A percentile compares a stretch with the other conserved stretches of the same genome.
These are phyloP conservation scores for Acleris sparsana DNA, from an alignment of 2,888 invertebrate species.

Conservation along the genomic window DNA sequence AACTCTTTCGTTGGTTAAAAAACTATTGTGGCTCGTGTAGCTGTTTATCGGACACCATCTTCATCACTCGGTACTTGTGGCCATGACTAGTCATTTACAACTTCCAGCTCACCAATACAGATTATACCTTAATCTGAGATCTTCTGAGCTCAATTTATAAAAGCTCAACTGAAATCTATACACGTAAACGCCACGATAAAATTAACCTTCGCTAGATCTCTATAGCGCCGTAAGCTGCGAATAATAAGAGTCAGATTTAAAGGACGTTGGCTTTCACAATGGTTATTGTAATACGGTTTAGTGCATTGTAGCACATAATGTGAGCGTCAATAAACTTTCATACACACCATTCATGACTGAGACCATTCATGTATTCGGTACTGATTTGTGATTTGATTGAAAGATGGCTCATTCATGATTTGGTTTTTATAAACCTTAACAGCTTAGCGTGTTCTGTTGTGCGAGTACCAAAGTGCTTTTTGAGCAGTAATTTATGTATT, in stretches of 20 bases:
- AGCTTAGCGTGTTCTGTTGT: not conserved
- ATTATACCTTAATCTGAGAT: not conserved
- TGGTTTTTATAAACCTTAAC: conserved; percentile 20
- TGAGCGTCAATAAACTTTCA: conserved; percentile 63
- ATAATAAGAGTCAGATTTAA: not conserved
- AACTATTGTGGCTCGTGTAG: conserved; percentile 61
- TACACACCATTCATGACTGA: conserved; percentile 65
- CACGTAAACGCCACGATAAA: conserved; percentile 1
- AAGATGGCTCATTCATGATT: conserved; percentile 48
- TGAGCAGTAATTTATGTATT: too few species aligned
- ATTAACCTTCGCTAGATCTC: not conserved
- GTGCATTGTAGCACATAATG: conserved; percentile 35
- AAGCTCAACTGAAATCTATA: conserved; percentile 16
- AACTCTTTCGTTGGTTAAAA: conserved; percentile 57
- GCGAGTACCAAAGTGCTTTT: too few species aligned
- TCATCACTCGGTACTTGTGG: conserved; percentile 57
- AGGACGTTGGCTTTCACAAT: not conserved
- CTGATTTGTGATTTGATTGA: conserved; percentile 48
- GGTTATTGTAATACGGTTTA: conserved; percentile 3
- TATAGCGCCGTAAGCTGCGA: not conserved
- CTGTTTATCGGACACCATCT: conserved; percentile 64
- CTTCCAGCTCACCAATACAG: conserved; percentile 11
- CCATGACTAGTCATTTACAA: conserved; percentile 60
- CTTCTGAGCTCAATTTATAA: conserved; percentile 14
- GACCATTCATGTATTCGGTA: conserved; percentile 62